Conservation (phyloP, 2,113 vertebrate genomes). For the Cepphus grylle region DNA sequence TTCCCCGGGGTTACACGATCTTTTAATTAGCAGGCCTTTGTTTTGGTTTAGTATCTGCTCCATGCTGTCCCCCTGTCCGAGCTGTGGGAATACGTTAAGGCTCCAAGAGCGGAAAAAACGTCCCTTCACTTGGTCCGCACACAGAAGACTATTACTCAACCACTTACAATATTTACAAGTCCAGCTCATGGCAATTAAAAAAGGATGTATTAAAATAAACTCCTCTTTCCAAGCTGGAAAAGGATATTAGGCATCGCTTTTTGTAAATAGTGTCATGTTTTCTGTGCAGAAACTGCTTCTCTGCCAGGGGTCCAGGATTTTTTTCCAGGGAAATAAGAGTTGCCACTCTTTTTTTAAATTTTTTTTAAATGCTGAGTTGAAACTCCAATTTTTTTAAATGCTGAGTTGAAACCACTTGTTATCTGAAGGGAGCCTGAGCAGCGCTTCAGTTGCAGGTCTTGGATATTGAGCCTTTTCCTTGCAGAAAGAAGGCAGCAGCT, state of each 20-base stretch:
- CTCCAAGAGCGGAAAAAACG: constrained; percentile 32
- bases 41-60: not conserved
- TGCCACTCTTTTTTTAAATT: too few relatives aligned
- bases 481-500: not conserved
- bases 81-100: not conserved
- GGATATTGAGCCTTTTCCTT: not conserved
- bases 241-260: constrained; percentile 48
- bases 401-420: not conserved
- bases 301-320: not conserved
- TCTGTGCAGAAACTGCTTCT: constrained; percentile 34
- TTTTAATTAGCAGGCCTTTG: not conserved
- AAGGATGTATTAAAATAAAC: constrained; percentile 68
- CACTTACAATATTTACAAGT: constrained; percentile 63
- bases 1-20: not conserved
- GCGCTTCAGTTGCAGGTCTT: not conserved
- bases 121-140: constrained; percentile 48
- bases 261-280: constrained; percentile 52
- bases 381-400: not conserved
- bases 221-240: constrained; percentile 56
- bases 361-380: not conserved
- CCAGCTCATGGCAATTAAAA: constrained; percentile 70
- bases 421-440: not conserved
- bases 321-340: constrained; percentile 35
- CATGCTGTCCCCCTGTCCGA: not conserved
- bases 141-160: constrained; percentile 62